Evolutionary conservation across 2,888 invertebrate species (phyloP).

Genomic region (Spodoptera exigua): DNA sequence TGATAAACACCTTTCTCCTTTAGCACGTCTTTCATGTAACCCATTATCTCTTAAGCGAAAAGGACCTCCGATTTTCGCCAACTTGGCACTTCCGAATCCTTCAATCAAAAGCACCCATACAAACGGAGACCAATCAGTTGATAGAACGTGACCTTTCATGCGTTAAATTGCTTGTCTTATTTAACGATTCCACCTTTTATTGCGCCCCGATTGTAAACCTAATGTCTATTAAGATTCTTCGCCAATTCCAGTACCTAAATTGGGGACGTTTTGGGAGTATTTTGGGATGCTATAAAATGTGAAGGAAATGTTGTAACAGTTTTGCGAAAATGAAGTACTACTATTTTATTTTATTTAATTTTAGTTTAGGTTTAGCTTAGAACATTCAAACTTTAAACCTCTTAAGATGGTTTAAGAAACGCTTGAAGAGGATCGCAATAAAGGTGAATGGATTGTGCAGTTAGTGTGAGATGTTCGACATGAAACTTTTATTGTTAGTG

Average conservation of each 20-base stretch:
- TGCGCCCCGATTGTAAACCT: slow-evolving; percentile 35
- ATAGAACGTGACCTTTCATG: slow-evolving; percentile 26
- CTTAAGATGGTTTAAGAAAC: no score
- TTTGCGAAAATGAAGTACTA: not conserved
- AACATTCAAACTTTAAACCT: no score
- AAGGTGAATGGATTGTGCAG: no score
- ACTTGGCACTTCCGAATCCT: slow-evolving; percentile 26
- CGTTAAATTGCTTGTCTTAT: slow-evolving; percentile 57
- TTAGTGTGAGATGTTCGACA: no score
- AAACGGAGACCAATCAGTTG: slow-evolving; percentile 45
- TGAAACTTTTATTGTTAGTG: no score
- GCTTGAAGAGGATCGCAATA: no score
- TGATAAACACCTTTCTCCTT: slow-evolving; percentile 7
- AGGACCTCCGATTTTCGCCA: slow-evolving; percentile 23
- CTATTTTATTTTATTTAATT: not conserved
- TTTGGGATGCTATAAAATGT: slow-evolving; percentile 37
- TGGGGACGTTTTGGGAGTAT: slow-evolving; percentile 17
- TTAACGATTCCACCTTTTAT: slow-evolving; percentile 56
- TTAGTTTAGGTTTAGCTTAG: no score
- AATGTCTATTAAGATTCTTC: slow-evolving; percentile 39
- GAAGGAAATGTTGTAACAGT: slow-evolving; percentile 2
- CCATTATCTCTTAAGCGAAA: slow-evolving; percentile 32
- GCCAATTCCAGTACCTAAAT: slow-evolving; percentile 27
- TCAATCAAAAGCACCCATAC: slow-evolving; percentile 35
- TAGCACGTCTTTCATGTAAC: slow-evolving; percentile 15